Conservation (phyloP, 1,140 invertebrate species). For the Drosophila trapezifrons region DNA sequence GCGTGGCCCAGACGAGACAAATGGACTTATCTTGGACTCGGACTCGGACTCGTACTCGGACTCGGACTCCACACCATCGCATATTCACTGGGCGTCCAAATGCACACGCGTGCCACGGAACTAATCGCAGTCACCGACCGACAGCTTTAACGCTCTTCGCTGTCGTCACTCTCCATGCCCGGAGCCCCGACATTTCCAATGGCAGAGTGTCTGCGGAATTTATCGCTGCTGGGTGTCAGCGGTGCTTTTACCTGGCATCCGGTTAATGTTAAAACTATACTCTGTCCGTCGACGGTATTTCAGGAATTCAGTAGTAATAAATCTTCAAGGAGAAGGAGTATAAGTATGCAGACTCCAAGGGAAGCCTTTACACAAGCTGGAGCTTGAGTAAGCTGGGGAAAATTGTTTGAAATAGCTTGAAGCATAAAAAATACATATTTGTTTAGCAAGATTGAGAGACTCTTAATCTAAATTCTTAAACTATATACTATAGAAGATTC, state of each 20-base stretch:
- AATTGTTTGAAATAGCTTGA: neutral
- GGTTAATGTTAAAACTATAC: constrained; percentile 36
- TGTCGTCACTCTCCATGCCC: constrained; percentile 69
- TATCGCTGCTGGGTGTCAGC: constrained; percentile 51
- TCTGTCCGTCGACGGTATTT: neutral
- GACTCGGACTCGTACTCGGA: neutral
- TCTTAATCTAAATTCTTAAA: neutral
- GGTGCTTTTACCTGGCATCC: constrained; percentile 58
- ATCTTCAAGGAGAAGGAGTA: neutral
- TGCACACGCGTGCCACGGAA: constrained; percentile 43
- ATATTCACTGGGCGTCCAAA: constrained; percentile 42
- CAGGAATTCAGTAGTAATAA: neutral
- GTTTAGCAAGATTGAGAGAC: no score
- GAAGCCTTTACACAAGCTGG: no score
- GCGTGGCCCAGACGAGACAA: constrained; percentile 40
- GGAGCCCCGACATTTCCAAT: constrained; percentile 31
- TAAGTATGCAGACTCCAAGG: no score
- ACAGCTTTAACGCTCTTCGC: constrained; percentile 36
- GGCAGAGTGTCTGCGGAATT: constrained; percentile 45
- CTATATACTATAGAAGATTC: no score
- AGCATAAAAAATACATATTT: neutral
- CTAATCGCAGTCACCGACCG: constrained; percentile 54
- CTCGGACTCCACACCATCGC: neutral
- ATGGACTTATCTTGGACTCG: constrained; percentile 30
- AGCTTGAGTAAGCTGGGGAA: no score